A percentile compares a stretch with the other conserved stretches of the same genome.
phyloP scores from a whole-genome alignment of 2,113 vertebrate species.

The Chauna torquata region DNA sequence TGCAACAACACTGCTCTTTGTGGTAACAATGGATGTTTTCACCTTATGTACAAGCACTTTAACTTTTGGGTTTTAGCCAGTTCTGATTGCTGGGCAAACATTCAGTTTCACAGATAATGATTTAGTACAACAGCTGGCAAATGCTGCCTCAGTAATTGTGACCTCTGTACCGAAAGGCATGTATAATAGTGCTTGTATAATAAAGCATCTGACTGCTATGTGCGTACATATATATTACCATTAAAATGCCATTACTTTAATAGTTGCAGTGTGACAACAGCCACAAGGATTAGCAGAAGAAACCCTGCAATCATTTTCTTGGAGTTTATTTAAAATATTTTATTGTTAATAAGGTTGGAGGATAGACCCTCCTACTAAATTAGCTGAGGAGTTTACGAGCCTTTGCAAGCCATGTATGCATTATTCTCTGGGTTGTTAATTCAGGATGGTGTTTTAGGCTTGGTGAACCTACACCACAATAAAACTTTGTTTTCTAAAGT shows the following conservation, averaged over 20 bases:
- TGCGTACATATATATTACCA: not conserved
- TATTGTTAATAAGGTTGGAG: not conserved
- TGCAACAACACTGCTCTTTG: not conserved
- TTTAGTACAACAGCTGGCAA: not conserved
- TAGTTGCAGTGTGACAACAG: not conserved
- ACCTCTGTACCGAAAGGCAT: not conserved
- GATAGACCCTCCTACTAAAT: not conserved
- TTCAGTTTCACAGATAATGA: not conserved
- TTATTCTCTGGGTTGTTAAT: constrained; percentile 29
- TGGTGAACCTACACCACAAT: not conserved
- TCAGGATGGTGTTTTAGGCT: not conserved
- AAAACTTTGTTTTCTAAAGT: not conserved
- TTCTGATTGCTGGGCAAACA: not conserved
- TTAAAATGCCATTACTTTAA: not conserved
- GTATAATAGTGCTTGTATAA: not conserved
- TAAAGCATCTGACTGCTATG: not conserved
- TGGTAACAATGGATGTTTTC: not conserved
- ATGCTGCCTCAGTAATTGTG: not conserved
- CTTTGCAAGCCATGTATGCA: not conserved
- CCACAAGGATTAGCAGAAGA: not conserved
- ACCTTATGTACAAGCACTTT: not conserved
- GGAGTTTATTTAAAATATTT: constrained; percentile 27
- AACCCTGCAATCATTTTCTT: constrained; percentile 3
- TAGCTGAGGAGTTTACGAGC: constrained; percentile 21
- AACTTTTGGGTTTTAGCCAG: not conserved